Evolutionary conservation across 2,113 vertebrate genomes (phyloP).

Genomic region (Calidris pygmaea): DNA sequence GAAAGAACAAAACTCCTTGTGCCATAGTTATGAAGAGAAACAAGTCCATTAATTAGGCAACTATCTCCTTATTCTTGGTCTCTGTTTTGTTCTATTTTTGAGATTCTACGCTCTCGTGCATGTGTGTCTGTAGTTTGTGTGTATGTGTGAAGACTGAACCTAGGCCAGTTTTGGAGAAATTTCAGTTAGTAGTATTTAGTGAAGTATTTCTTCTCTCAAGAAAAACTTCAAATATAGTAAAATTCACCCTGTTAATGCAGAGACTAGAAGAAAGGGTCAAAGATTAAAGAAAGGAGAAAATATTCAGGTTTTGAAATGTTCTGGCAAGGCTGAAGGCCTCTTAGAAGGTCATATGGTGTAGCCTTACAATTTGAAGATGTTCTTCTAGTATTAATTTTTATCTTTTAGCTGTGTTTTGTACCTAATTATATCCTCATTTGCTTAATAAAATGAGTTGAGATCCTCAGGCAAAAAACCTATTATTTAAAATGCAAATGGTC

Average conservation of each 20-base stretch:
- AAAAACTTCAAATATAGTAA: not conserved
- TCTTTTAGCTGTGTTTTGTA: not conserved
- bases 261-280: not conserved
- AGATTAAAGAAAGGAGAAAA: not conserved
- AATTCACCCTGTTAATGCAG: not conserved
- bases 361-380: not conserved
- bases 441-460: not conserved
- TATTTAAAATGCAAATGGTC: not conserved
- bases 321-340: not conserved
- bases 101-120: not conserved
- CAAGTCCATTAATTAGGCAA: not conserved
- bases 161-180: not conserved
- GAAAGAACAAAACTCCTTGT: not conserved
- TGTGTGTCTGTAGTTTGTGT: not conserved
- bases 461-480: not conserved
- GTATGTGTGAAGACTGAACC: not conserved
- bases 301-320: not conserved
- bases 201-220: not conserved
- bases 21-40: not conserved
- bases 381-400: not conserved
- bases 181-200: not conserved
- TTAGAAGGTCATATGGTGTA: not conserved
- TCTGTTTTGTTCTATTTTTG: not conserved
- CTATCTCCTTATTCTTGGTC: not conserved
- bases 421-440: not conserved